These are phyloP conservation scores for Achroia grisella DNA, from an alignment of 1,140 invertebrate genomes.

Conservation along the genomic window DNA sequence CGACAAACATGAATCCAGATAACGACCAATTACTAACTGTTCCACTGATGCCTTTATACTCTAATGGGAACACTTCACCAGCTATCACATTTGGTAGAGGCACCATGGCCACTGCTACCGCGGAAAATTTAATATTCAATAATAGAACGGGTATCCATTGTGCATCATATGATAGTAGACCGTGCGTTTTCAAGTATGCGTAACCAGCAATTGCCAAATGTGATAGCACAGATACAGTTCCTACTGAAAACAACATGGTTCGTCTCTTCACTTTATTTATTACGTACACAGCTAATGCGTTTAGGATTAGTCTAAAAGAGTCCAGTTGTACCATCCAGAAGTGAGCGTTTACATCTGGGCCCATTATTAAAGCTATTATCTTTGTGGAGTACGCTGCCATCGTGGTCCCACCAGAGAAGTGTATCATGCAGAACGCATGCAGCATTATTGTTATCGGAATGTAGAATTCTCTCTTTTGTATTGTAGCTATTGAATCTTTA, in stretches of 20 bases:
- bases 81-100: conserved; percentile 44
- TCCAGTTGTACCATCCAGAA: conserved; percentile 78
- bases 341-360: conserved; percentile 68
- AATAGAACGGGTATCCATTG: conserved; percentile 41
- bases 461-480: conserved; percentile 45
- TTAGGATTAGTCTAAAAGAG: conserved; percentile 68
- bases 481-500: conserved; percentile 12
- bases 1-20: conserved; percentile 20
- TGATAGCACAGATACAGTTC: conserved; percentile 24
- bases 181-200: conserved; percentile 20
- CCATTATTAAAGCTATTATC: conserved; percentile 70
- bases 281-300: conserved; percentile 35
- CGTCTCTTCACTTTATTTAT: conserved; percentile 47
- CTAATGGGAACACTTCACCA: conserved; percentile 46
- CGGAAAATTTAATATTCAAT: conserved; percentile 39
- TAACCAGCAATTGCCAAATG: conserved; percentile 35
- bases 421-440: conserved; percentile 33
- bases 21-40: conserved; percentile 26
- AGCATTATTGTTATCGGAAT: conserved; percentile 50
- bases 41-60: conserved; percentile 36
- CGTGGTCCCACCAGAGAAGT: conserved; percentile 44
- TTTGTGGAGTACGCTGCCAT: conserved; percentile 80
- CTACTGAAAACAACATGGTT: conserved; percentile 34
- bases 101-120: conserved; percentile 39
- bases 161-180: conserved; percentile 18